Base-by-base conservation (phyloP, 64 coral and sea anemone species). In the Montipora sp. region DNA sequence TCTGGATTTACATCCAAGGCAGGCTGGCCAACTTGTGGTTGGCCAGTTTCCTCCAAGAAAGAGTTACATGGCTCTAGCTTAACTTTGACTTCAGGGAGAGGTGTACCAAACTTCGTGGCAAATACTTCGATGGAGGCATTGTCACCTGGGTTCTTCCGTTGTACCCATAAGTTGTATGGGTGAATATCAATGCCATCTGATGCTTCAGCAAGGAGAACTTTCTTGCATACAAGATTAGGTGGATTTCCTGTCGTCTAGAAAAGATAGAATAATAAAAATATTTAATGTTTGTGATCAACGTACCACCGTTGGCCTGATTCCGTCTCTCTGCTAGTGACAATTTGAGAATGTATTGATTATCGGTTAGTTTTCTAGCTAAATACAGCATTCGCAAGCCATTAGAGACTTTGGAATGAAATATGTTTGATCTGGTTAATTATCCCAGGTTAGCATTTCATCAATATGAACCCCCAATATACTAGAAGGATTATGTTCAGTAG, bases 101-200 rank as follows among this genome's bases (percentile, higher is more conserved):
- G 87, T 2, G 46, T 24, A 16, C 87, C 87, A 89, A 89, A 89
- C 73, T 77, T 61, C 3, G 87, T 89, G 23, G 22, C 87, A 77
- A 89, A 15, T 4, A 89, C 20, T 22, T 77, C 1, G 24, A 89
- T 36, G 7, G 58, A 15, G 59, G 44, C 87, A 5, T 5, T 7
- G 3, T 89, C 74, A 20, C 36, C 73, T 9, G 87, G 51, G 55
- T 76, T 44, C 46, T 89, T 77, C 0, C 74, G 71, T 3, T 77
- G 43, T 48, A 36, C 60, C 87, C 87, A 89, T 27, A 47, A 51
- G 71, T 21, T 21, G 55, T 77, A 89, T 78, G 87, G 87, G 53
- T 89, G 87, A 43, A 89, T 65, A 59, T 89, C 87, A 15, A 89
- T 18, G 20, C 73, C 87, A 59, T 89, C 87, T 23, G 5, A 0